Evolutionary conservation across 2,797 vertebrate genomes (phyloP).

Genomic region (Lophius americanus): DNA sequence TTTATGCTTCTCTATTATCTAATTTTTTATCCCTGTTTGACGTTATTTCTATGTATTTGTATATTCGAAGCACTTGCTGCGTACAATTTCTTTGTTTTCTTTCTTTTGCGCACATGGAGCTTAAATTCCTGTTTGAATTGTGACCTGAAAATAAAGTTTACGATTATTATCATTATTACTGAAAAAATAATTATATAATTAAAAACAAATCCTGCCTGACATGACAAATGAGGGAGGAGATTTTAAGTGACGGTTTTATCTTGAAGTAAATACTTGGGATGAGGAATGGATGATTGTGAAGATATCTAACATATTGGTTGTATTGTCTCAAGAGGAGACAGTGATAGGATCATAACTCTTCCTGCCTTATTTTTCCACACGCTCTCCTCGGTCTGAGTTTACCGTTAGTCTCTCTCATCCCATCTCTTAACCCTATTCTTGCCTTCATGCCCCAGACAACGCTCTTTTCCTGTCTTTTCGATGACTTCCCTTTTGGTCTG

Average conservation of each 20-base stretch:
- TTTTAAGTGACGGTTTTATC: conserved; percentile 28
- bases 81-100: too few relatives aligned
- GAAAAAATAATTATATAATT: too few relatives aligned
- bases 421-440: neutral
- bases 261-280: conserved; percentile 17
- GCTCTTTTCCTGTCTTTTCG: conserved; percentile 34
- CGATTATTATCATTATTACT: neutral
- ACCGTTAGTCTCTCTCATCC: conserved; percentile 27
- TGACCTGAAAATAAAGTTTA: too few relatives aligned
- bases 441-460: neutral
- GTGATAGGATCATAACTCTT: conserved; percentile 35
- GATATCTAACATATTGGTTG: conserved; percentile 24
- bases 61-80: too few relatives aligned
- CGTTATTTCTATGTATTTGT: too few relatives aligned
- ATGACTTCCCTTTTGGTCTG: conserved; percentile 29
- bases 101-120: too few relatives aligned
- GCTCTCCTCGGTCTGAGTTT: conserved; percentile 14
- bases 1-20: too few relatives aligned
- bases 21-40: too few relatives aligned
- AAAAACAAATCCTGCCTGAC: conserved; percentile 12
- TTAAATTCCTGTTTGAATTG: too few relatives aligned
- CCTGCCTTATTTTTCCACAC: conserved; percentile 17
- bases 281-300: conserved; percentile 20
- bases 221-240: conserved; percentile 26
- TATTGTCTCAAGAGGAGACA: conserved; percentile 38